A percentile compares a stretch with the other conserved stretches of the same genome.
Conservation (phyloP, 2,113 vertebrate genomes). For the Symphodus melops region DNA sequence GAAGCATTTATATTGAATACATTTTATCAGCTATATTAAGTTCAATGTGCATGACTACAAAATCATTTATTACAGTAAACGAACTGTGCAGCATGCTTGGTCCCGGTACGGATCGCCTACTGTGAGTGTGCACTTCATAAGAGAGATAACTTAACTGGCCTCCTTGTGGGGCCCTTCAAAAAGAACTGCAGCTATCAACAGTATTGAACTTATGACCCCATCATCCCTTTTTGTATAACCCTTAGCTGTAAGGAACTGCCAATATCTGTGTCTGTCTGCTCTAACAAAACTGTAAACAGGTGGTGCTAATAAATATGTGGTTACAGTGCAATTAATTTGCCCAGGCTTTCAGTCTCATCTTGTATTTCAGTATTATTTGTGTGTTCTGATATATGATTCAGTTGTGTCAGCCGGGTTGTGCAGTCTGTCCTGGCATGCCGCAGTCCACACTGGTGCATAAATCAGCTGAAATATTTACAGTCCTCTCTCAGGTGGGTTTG, state of each 20-base stretch:
- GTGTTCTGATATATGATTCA: no score
- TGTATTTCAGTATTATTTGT: no score
- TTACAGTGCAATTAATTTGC: neutral
- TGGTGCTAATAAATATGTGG: neutral
- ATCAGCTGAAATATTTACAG: neutral
- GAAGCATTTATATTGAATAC: no score
- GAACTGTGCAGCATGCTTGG: no score
- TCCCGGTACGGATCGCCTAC: neutral
- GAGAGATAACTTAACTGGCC: neutral
- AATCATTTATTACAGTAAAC: no score
- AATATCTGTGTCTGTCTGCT: no score
- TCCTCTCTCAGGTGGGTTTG: conserved; percentile 8
- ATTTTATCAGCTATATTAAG: no score
- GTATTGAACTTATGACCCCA: neutral
- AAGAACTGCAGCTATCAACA: neutral
- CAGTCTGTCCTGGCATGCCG: neutral
- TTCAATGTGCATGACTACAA: no score
- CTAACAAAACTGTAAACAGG: no score
- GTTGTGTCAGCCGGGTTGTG: neutral
- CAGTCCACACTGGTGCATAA: neutral
- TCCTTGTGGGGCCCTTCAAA: neutral
- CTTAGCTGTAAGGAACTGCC: neutral
- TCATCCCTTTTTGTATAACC: neutral
- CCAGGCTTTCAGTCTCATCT: neutral
- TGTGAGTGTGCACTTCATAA: neutral